phyloP scores from a whole-genome alignment of 2,888 invertebrate species.

The Aphelenchoides bicaudatus region DNA sequence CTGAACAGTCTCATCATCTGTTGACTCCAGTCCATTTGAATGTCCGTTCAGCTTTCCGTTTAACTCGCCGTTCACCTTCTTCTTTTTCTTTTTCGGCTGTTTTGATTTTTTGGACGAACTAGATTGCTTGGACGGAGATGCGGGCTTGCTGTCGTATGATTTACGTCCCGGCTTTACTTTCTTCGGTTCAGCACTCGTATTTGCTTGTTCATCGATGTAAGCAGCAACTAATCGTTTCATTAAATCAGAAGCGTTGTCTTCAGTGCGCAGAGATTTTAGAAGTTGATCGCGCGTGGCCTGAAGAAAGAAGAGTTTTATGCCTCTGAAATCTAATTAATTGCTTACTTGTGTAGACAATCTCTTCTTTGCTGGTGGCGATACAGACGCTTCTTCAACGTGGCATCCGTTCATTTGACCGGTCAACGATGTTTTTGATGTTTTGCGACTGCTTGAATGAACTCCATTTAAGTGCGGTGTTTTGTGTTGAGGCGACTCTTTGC shows the following conservation, averaged over 20 bases:
- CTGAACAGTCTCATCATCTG: constrained; percentile 3
- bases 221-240: constrained; percentile 8
- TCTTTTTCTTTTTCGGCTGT: background rate
- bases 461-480: background rate
- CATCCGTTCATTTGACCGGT: no score
- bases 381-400: no score
- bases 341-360: no score
- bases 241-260: background rate
- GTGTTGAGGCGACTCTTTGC: background rate
- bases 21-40: background rate
- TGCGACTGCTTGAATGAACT: background rate
- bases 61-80: background rate
- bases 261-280: background rate
- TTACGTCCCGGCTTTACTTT: no score
- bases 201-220: background rate
- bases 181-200: no score
- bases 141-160: no score
- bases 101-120: background rate
- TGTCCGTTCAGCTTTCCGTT: background rate
- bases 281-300: no score
- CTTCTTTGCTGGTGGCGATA: no score
- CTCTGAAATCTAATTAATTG: no score
- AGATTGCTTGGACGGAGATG: background rate
- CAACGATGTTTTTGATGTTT: background rate
- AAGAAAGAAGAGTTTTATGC: no score